Evolutionary conservation across 2,113 vertebrate species (phyloP).

Genomic region (Artemisiospiza belli): DNA sequence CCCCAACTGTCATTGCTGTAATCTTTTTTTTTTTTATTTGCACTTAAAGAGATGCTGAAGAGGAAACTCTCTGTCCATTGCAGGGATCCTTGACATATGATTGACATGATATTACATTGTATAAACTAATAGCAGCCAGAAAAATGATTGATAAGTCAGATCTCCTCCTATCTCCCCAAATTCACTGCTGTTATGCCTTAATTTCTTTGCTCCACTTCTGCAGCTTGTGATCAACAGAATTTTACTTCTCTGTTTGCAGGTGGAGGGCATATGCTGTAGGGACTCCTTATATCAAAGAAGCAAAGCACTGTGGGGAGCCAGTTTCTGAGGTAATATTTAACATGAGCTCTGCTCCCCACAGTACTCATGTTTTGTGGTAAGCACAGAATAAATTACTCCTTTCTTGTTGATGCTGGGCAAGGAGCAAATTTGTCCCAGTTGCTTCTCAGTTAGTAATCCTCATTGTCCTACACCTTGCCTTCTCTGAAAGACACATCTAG

Average conservation of each 20-base stretch:
- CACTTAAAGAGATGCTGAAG: fast-evolving
- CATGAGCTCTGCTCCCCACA: neutral
- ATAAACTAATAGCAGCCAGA: neutral
- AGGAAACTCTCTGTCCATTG: neutral
- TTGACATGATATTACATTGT: neutral
- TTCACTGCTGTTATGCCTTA: neutral
- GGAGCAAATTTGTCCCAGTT: neutral
- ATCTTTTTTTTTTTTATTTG: neutral
- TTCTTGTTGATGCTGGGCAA: neutral
- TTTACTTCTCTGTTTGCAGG: neutral
- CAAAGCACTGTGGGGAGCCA: neutral
- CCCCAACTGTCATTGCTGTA: neutral
- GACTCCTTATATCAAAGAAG: neutral
- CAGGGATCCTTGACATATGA: neutral
- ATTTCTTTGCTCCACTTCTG: neutral
- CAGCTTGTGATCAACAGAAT: neutral
- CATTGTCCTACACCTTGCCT: neutral
- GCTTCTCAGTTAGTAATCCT: neutral
- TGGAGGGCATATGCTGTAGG: neutral
- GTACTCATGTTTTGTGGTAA: neutral
- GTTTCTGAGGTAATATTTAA: neutral
- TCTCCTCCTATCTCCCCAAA: neutral
- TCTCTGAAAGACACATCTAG: neutral
- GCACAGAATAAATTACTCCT: neutral
- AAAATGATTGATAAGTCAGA: neutral